Percentiles rank a stretch among this genome's conserved stretches.
Evolutionary conservation across 2,888 invertebrate genomes (phyloP).

Genomic region (Corythucha ciliata): DNA sequence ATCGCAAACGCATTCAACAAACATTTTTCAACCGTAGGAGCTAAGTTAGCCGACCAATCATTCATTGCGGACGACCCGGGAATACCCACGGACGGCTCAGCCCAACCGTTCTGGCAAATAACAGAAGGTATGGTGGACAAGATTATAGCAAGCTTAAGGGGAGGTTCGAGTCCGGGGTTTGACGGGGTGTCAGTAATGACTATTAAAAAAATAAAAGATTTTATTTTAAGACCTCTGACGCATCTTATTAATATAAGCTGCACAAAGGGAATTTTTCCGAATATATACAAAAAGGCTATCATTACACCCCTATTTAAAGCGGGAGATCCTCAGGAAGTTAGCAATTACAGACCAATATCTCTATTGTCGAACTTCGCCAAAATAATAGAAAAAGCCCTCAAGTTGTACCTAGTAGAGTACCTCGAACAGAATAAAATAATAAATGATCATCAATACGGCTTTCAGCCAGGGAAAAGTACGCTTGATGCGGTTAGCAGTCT

Average conservation of each 20-base stretch:
- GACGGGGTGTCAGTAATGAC: slow-evolving; percentile 8
- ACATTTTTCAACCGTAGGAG: slow-evolving; percentile 12
- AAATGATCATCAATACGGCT: slow-evolving; percentile 9
- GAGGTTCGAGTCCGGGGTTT: slow-evolving; percentile 13
- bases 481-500: slow-evolving; percentile 1
- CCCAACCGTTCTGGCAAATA: neutral
- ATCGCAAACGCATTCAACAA: slow-evolving; percentile 8
- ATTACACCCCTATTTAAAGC: slow-evolving; percentile 8
- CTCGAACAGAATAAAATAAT: slow-evolving; percentile 1
- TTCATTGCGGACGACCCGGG: neutral
- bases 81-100: neutral
- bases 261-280: neutral
- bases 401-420: slow-evolving; percentile 5
- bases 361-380: slow-evolving; percentile 13
- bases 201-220: slow-evolving; percentile 8
- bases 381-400: slow-evolving; percentile 15
- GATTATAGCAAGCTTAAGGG: slow-evolving; percentile 2
- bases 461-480: slow-evolving; percentile 8
- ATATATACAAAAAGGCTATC: slow-evolving; percentile 13
- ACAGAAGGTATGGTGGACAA: neutral
- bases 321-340: slow-evolving; percentile 5
- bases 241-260: slow-evolving; percentile 3
- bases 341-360: slow-evolving; percentile 13
- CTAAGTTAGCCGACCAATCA: slow-evolving; percentile 10
- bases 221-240: neutral